Percentiles rank a stretch among this genome's conserved stretches.
Conservation (phyloP, 2,888 invertebrate genomes). For the Orthonychiurus folsomi region DNA sequence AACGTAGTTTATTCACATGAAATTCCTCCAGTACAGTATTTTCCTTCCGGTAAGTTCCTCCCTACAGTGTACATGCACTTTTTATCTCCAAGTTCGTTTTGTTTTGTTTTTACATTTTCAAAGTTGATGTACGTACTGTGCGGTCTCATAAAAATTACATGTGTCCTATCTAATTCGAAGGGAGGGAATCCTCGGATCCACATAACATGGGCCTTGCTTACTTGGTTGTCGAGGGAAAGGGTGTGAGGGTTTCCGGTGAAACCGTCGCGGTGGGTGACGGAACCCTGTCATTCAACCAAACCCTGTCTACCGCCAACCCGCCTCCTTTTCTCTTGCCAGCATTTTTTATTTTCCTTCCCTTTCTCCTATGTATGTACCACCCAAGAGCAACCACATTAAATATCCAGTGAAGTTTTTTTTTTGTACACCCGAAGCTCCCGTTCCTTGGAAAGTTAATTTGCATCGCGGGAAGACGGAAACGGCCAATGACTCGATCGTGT, state of each 20-base stretch:
- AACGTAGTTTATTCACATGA: constrained; percentile 17
- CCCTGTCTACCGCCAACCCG: no score
- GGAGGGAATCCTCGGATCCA: neutral
- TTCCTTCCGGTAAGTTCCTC: constrained; percentile 3
- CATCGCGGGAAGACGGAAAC: no score
- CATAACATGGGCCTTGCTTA: no score
- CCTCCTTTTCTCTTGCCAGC: no score
- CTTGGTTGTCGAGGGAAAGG: no score
- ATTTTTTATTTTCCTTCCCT: neutral
- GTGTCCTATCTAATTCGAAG: constrained; percentile 14
- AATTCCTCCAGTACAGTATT: constrained; percentile 13
- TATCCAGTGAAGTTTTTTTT: neutral
- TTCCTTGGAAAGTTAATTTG: no score
- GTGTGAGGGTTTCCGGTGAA: no score
- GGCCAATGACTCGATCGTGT: no score
- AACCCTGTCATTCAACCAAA: no score
- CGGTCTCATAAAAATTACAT: constrained; percentile 19
- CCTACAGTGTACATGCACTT: constrained; percentile 10
- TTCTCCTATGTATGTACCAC: neutral
- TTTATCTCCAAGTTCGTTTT: neutral
- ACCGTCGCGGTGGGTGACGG: no score
- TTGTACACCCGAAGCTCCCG: no score
- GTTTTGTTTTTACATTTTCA: neutral
- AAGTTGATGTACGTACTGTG: constrained; percentile 6
- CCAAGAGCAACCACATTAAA: neutral